A percentile compares a stretch with the other conserved stretches of the same genome.
Conservation (phyloP, 2,797 vertebrate genomes). For the Siniperca scherzeri region DNA sequence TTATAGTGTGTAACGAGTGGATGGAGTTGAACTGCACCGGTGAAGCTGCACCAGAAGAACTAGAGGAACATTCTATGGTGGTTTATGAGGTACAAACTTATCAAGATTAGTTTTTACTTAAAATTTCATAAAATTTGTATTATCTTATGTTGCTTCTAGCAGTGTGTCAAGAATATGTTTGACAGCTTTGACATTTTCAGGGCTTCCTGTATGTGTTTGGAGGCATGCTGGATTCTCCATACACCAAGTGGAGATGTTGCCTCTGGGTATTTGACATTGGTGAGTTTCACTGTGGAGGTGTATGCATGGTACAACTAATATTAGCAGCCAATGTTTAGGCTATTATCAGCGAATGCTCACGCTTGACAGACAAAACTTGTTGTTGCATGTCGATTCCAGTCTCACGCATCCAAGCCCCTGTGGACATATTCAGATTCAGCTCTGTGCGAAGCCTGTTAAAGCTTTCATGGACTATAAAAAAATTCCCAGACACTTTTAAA, state of each 20-base stretch:
- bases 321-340: background rate
- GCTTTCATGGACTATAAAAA: background rate
- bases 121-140: background rate
- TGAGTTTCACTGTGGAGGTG: slow-evolving; percentile 68
- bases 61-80: slow-evolving; percentile 92
- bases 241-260: slow-evolving; percentile 81
- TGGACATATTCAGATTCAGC: background rate
- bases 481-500: background rate
- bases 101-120: background rate
- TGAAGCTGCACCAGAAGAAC: slow-evolving; percentile 87
- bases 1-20: slow-evolving; percentile 87
- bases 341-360: background rate
- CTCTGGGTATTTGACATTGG: slow-evolving; percentile 89
- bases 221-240: slow-evolving; percentile 89
- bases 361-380: slow-evolving; percentile 1
- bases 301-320: background rate
- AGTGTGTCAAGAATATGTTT: background rate
- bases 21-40: slow-evolving; percentile 81
- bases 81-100: slow-evolving; percentile 84
- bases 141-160: background rate
- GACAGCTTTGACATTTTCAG: slow-evolving; percentile 69
- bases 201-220: slow-evolving; percentile 89
- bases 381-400: background rate
- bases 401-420: background rate
- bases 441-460: background rate